Percentiles rank a stretch among this genome's conserved stretches.
These are phyloP conservation scores for Ceyx melanurus DNA, from an alignment of 2,113 vertebrate genomes.

Conservation along the genomic window DNA sequence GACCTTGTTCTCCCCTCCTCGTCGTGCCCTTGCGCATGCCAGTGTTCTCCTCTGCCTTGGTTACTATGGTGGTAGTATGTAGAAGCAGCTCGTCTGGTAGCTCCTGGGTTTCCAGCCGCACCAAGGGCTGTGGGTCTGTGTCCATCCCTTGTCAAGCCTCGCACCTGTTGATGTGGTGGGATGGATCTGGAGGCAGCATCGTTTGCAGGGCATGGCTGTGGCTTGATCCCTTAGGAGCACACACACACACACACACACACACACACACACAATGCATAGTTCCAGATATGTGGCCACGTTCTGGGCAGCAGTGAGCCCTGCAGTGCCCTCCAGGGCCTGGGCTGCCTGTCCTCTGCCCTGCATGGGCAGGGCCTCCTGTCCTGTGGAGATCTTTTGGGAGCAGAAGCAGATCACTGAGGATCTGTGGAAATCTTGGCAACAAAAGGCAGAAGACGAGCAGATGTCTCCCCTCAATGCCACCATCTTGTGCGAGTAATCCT, in stretches of 20 bases:
- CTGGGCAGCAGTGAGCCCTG: not conserved
- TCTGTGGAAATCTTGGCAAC: not conserved
- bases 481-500: not conserved
- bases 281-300: fast-evolving
- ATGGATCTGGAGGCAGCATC: not conserved
- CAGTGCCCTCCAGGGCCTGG: not conserved
- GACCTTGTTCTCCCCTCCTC: not conserved
- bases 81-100: not conserved
- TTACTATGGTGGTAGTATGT: conserved; percentile 50
- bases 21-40: not conserved
- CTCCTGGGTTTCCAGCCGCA: not conserved
- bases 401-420: not conserved
- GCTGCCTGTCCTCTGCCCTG: not conserved
- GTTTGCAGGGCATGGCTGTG: fast-evolving
- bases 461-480: fast-evolving
- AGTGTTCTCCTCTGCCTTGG: not conserved
- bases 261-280: not conserved
- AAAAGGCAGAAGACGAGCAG: not conserved
- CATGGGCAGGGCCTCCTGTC: not conserved
- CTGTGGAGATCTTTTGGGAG: not conserved
- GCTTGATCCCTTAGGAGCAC: fast-evolving
- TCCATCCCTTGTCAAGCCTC: not conserved
- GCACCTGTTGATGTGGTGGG: not conserved
- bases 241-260: no score
- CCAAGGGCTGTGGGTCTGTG: fast-evolving